phyloP scores from a whole-genome alignment of 2,888 invertebrate species.

The Agelastica alni region DNA sequence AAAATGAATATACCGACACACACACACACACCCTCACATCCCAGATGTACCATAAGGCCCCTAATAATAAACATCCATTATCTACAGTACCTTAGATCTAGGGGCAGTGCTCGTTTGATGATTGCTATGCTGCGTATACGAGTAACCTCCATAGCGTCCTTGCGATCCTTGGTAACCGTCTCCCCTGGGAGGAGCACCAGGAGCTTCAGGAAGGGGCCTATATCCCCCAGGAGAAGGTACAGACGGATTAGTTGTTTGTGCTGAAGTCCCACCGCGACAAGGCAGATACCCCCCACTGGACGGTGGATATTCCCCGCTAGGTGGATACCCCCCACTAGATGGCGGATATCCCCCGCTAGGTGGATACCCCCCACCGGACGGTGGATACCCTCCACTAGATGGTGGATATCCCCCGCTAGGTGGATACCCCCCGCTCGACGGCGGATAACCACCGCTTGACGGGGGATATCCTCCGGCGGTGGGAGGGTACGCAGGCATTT shows the following conservation, averaged over 20 bases:
- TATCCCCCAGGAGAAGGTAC: slow-evolving; percentile 30
- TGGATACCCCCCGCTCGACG: slow-evolving; percentile 33
- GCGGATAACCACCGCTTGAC: slow-evolving; percentile 34
- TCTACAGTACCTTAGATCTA: slow-evolving; percentile 35
- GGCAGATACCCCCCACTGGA: slow-evolving; percentile 30
- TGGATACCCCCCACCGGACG: slow-evolving; percentile 31
- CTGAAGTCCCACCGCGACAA: slow-evolving; percentile 21
- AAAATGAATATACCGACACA: too few species aligned
- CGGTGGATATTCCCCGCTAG: slow-evolving; percentile 29
- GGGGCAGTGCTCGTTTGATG: slow-evolving; percentile 24
- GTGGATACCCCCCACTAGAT: slow-evolving; percentile 28
- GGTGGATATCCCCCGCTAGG: slow-evolving; percentile 39
- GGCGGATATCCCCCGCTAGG: slow-evolving; percentile 30
- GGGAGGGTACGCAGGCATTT: slow-evolving; percentile 45
- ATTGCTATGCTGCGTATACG: slow-evolving; percentile 32
- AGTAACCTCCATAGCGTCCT: slow-evolving; percentile 41
- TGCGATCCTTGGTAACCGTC: slow-evolving; percentile 29
- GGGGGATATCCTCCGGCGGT: slow-evolving; percentile 47
- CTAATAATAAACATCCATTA: background rate
- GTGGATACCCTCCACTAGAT: slow-evolving; percentile 28
- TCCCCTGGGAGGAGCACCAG: slow-evolving; percentile 48
- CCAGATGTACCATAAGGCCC: too few species aligned
- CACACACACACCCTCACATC: too few species aligned
- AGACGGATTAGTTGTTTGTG: slow-evolving; percentile 9
- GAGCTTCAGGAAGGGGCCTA: slow-evolving; percentile 47